Evolutionary conservation across 2,888 invertebrate species (phyloP), one percentile per base, ranked within the genome.

Genomic region (Timandra comae): DNA sequence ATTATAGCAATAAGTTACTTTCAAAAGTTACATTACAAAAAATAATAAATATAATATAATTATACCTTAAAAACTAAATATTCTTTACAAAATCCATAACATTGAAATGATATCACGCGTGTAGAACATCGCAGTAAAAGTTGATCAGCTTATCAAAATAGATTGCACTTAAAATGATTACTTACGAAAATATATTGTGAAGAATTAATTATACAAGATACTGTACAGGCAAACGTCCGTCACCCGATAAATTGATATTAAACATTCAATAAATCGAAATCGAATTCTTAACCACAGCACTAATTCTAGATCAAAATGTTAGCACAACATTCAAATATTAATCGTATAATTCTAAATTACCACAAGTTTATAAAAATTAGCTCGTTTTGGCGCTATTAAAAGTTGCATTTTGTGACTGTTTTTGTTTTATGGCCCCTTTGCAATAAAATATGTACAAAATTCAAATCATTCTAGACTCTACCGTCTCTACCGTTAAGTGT

Each of bases 61-160:
- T 58, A 68, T 16, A 16, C 4, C 6, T 60, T 77, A 79, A 63
- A 64, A 76, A 56, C 77, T 80, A 80, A 79, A 74, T 81, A n/a
- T n/a, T n/a, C n/a, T n/a, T 73, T 81, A 81, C 80, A 84, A 75
- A 82, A 79, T 75, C 52, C 66, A 66, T 74, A 78, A 80, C 67
- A 66, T 75, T 65, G 40, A 79, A 74, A 75, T 78, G 72, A 81
- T 81, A 77, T 77, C 59, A 62, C 71, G 70, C 64, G 47, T 50
- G 49, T 54, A 52, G 46, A 49, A 62, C 59, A 49, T 57, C 52
- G 51, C 56, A 55, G 56, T 69, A 64, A 75, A 56, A 76, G 67
- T 67, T 60, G 73, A 57, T 66, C 62, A 65, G 68, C 68, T 65
- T 81, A 81, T 71, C 79, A 81, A 82, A 81, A 82, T 81, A 81